Conservation (phyloP, 1,140 invertebrate genomes). For the Radopholus similis region DNA sequence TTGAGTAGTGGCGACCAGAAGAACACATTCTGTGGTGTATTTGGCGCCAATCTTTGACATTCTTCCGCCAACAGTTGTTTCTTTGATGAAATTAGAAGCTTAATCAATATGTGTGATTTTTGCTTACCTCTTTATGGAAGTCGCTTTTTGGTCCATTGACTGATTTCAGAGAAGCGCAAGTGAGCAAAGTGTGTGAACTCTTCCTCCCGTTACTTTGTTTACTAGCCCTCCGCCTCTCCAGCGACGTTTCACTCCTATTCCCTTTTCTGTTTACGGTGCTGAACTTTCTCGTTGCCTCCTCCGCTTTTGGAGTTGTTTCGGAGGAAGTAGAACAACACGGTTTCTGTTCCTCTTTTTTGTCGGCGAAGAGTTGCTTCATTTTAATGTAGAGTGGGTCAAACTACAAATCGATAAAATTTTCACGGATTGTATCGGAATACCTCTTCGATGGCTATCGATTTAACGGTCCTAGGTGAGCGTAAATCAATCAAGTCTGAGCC, state of each 20-base stretch:
- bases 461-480: slow-evolving; percentile 9
- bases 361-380: neutral
- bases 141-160: neutral
- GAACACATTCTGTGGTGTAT: slow-evolving; percentile 23
- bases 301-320: neutral
- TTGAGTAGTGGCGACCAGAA: slow-evolving; percentile 38
- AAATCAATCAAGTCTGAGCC: slow-evolving; percentile 34
- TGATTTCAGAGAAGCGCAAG: slow-evolving; percentile 19
- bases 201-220: neutral
- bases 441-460: slow-evolving; percentile 26
- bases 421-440: neutral
- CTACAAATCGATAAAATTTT: slow-evolving; percentile 16
- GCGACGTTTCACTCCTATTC: neutral
- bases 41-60: slow-evolving; percentile 1
- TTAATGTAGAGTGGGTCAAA: slow-evolving; percentile 35
- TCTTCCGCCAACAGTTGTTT: slow-evolving; percentile 23
- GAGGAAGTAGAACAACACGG: neutral
- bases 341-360: neutral
- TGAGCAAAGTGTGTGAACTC: slow-evolving; percentile 17
- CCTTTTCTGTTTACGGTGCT: neutral
- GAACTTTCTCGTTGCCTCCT: neutral
- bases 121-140: slow-evolving; percentile 30
- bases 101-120: neutral
- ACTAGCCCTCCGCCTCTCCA: neutral
- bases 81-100: slow-evolving; percentile 6